Conservation (phyloP, 1,140 invertebrate genomes). For the Calycopis cecrops region DNA sequence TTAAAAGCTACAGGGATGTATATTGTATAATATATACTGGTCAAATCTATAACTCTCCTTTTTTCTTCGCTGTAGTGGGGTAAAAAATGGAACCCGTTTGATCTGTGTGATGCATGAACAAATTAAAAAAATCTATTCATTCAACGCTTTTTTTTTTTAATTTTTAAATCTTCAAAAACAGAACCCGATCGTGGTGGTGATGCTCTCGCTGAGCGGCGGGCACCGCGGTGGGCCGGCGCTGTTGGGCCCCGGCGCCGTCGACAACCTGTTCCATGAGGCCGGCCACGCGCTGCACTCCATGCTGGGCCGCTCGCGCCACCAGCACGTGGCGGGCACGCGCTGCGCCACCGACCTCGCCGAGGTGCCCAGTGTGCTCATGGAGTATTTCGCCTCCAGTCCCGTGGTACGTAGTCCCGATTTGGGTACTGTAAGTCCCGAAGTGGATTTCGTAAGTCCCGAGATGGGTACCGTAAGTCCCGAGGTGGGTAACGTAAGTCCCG, state of each 20-base stretch:
- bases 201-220: slow-evolving; percentile 89
- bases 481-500: not conserved
- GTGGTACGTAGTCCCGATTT: slow-evolving; percentile 76
- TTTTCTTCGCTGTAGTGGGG: too few species aligned
- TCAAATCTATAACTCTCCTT: too few species aligned
- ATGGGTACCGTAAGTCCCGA: slow-evolving; percentile 76
- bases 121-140: too few species aligned
- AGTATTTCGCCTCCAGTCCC: slow-evolving; percentile 96
- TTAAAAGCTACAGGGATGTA: too few species aligned
- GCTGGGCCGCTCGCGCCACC: slow-evolving; percentile 95
- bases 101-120: too few species aligned
- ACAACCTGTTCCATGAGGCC: slow-evolving; percentile 99
- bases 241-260: slow-evolving; percentile 88
- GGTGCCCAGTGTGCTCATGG: slow-evolving; percentile 98
- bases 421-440: not conserved
- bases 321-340: slow-evolving; percentile 97
- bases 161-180: too few species aligned
- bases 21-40: too few species aligned
- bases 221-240: slow-evolving; percentile 86
- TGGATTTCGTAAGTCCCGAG: not conserved
- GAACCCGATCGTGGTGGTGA: slow-evolving; percentile 95
- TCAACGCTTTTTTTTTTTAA: too few species aligned
- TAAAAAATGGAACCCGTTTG: too few species aligned
- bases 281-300: slow-evolving; percentile 99
- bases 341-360: slow-evolving; percentile 99